These are phyloP conservation scores for Orientallactaga bullata DNA, from an alignment of 2,113 vertebrate species.

Conservation along the genomic window DNA sequence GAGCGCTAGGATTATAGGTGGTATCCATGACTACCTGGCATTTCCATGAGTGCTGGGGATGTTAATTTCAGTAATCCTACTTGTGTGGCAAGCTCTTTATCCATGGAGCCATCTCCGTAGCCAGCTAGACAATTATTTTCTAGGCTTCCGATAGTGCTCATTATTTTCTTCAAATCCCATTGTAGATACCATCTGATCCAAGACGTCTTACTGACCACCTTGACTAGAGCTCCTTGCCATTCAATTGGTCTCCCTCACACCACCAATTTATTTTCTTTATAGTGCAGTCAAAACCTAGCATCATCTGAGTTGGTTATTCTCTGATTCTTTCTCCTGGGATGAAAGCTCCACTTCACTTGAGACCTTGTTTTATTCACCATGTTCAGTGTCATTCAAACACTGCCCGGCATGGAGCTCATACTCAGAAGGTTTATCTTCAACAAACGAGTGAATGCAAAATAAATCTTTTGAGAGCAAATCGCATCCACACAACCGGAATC, in stretches of 20 bases:
- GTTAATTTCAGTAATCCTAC: no score
- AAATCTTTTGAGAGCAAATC: conserved; percentile 3
- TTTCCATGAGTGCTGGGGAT: no score
- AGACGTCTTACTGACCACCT: background rate
- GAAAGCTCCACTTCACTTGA: background rate
- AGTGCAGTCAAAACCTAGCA: background rate
- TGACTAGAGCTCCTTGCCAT: background rate
- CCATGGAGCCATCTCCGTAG: no score
- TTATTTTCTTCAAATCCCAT: background rate
- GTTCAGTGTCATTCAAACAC: background rate
- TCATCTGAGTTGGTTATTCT: background rate
- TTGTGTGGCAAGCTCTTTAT: no score
- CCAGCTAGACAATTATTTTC: background rate
- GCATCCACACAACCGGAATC: background rate
- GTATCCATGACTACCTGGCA: no score
- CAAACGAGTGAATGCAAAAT: background rate
- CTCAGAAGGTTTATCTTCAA: background rate
- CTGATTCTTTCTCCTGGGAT: background rate
- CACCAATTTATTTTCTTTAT: background rate
- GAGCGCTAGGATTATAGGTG: no score
- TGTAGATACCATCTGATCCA: background rate
- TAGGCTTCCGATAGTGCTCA: background rate
- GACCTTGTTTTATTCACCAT: background rate
- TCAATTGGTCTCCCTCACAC: background rate
- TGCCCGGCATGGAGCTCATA: background rate